These are phyloP conservation scores for Portunus trituberculatus DNA, from an alignment of 1,140 invertebrate species.

Conservation along the genomic window DNA sequence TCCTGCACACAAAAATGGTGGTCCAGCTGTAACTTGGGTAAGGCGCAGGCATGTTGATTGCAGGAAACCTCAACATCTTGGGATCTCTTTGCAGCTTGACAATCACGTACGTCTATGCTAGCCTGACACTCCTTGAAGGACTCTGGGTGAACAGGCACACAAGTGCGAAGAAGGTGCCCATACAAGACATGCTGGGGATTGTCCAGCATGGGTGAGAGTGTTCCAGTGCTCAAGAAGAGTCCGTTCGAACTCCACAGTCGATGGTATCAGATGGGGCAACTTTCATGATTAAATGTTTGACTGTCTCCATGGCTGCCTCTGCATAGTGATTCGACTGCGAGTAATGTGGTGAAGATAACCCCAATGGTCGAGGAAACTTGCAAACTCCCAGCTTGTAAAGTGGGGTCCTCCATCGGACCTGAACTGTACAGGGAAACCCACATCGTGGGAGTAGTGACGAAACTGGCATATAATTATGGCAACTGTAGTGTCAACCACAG, in stretches of 20 bases:
- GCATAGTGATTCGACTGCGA: no score
- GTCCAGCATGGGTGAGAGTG: conserved; percentile 25
- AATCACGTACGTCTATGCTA: background rate
- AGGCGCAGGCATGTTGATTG: background rate
- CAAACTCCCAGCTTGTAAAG: background rate
- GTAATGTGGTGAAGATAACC: no score
- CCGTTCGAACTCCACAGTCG: conserved; percentile 41
- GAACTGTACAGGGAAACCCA: background rate
- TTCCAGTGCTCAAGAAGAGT: no score
- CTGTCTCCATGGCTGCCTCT: no score
- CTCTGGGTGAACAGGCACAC: conserved; percentile 26
- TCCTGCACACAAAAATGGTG: no score
- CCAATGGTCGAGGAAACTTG: background rate
- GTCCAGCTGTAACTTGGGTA: no score
- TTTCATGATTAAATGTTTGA: conserved; percentile 64
- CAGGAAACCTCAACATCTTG: background rate
- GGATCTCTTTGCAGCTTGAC: background rate
- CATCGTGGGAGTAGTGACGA: background rate
- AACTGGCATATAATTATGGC: conserved; percentile 8
- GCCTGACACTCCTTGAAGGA: conserved; percentile 48
- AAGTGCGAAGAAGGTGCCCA: background rate
- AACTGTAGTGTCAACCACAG: background rate
- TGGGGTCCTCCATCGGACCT: background rate
- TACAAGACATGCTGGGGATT: background rate
- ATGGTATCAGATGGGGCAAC: conserved; percentile 33